phyloP scores from a whole-genome alignment of 2,797 vertebrate species.

The Botia almorhae region DNA sequence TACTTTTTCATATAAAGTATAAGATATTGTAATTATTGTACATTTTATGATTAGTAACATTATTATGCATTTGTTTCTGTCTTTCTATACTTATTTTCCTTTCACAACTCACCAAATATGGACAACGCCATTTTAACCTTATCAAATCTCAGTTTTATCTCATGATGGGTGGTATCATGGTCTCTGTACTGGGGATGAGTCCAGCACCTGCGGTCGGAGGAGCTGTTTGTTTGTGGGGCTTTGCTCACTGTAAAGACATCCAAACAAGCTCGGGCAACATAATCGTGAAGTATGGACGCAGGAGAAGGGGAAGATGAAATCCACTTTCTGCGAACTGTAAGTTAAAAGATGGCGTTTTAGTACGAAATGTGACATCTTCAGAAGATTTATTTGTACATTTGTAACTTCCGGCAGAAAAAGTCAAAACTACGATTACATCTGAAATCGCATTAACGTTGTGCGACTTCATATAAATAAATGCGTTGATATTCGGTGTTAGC shows the following conservation, averaged over 20 bases:
- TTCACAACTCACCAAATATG: conserved; percentile 19
- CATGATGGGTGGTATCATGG: conserved; percentile 27
- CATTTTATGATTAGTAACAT: too few relatives aligned
- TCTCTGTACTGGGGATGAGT: conserved; percentile 22
- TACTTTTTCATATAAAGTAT: too few relatives aligned
- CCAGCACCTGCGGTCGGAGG: conserved; percentile 1
- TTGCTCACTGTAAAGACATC: not conserved
- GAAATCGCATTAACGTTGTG: not conserved
- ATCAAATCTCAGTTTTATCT: conserved; percentile 37
- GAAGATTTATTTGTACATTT: not conserved
- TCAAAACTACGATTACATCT: not conserved
- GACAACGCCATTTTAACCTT: conserved; percentile 14
- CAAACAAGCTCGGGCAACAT: not conserved
- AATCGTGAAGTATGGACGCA: conserved; percentile 8
- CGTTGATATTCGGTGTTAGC: too few relatives aligned
- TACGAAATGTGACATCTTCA: not conserved
- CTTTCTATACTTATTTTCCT: not conserved
- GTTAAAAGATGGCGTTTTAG: conserved; percentile 37
- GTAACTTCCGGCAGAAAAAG: not conserved
- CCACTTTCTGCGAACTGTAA: conserved; percentile 78
- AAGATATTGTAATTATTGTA: too few relatives aligned
- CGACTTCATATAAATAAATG: not conserved
- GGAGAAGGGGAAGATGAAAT: conserved; percentile 71
- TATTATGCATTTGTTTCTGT: not conserved
- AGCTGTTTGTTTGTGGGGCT: conserved; percentile 7